Percentiles rank a stretch among this genome's conserved stretches.
These are phyloP conservation scores for Pterostichus niger DNA, from an alignment of 2,888 invertebrate species.

Conservation along the genomic window DNA sequence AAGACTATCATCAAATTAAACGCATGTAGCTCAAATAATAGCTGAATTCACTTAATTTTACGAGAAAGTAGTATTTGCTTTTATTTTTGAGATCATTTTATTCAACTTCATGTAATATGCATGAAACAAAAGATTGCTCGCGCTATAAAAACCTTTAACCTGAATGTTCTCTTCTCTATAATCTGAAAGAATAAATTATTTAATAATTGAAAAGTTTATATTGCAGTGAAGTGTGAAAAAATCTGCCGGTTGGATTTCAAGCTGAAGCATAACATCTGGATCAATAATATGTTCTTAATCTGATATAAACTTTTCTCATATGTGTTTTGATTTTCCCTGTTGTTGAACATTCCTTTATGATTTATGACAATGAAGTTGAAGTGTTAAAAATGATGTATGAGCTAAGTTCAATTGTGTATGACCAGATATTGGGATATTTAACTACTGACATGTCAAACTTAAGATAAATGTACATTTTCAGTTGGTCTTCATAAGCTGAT, in stretches of 20 bases:
- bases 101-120: not conserved
- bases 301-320: slow-evolving; percentile 4
- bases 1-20: not conserved
- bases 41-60: not conserved
- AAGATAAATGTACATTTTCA: too few relatives aligned
- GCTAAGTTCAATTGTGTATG: too few relatives aligned
- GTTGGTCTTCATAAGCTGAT: too few relatives aligned
- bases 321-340: not conserved
- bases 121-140: slow-evolving; percentile 15
- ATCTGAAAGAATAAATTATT: slow-evolving; percentile 4
- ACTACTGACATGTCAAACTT: too few relatives aligned
- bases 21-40: slow-evolving; percentile 19
- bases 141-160: not conserved
- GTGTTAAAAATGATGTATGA: too few relatives aligned
- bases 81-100: not conserved
- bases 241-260: not conserved
- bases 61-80: not conserved
- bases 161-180: not conserved
- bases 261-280: too few relatives aligned
- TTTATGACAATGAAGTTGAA: not conserved
- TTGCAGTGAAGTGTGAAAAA: not conserved
- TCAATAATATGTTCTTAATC: not conserved
- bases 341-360: slow-evolving; percentile 2
- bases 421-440: too few relatives aligned
- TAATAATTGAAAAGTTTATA: slow-evolving; percentile 18